A percentile compares a stretch with the other conserved stretches of the same genome.
phyloP scores from a whole-genome alignment of 2,888 invertebrate species.

The Conomelus anceps region DNA sequence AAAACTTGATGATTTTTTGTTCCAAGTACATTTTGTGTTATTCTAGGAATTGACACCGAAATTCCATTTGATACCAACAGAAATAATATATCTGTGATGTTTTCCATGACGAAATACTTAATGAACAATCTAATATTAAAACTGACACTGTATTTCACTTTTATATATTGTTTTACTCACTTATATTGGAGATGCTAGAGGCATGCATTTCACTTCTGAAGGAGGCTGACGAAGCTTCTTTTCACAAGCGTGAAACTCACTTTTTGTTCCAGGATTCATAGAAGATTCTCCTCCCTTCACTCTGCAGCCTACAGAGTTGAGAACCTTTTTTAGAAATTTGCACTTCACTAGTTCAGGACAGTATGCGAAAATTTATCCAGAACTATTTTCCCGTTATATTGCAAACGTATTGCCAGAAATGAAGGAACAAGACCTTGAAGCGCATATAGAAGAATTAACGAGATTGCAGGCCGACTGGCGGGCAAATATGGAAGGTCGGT shows the following conservation, averaged over 20 bases:
- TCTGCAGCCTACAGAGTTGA: background rate
- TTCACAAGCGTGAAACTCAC: background rate
- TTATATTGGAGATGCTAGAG: too few relatives aligned
- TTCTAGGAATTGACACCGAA: too few relatives aligned
- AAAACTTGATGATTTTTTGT: too few relatives aligned
- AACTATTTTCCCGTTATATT: background rate
- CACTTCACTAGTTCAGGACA: constrained; percentile 4
- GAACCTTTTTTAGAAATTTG: background rate
- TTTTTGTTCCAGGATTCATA: background rate
- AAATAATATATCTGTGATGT: too few relatives aligned
- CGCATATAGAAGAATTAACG: background rate
- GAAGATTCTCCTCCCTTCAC: background rate
- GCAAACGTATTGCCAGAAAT: background rate
- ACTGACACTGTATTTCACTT: too few relatives aligned
- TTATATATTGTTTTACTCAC: too few relatives aligned
- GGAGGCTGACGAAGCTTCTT: too few relatives aligned
- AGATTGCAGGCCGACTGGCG: background rate
- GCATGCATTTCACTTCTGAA: too few relatives aligned
- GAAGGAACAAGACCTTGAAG: background rate
- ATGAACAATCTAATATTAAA: too few relatives aligned
- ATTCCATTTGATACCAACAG: too few relatives aligned
- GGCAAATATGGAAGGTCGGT: background rate
- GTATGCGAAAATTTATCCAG: background rate
- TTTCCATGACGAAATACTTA: too few relatives aligned
- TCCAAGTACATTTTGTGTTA: too few relatives aligned